These are phyloP conservation scores for Amblyraja radiata DNA, from an alignment of 2,797 vertebrate genomes.

Conservation along the genomic window DNA sequence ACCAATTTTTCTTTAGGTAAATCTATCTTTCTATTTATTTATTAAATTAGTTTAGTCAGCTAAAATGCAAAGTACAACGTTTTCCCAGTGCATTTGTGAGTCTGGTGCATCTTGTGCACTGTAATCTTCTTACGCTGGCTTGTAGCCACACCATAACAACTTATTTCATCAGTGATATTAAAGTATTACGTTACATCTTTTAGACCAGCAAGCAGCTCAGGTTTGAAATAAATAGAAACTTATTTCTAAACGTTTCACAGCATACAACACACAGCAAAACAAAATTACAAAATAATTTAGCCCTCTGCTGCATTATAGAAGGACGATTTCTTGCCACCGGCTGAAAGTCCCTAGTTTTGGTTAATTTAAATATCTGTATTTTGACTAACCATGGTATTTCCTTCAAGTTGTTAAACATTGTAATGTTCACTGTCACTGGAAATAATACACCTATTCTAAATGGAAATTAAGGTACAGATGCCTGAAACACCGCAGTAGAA, in stretches of 20 bases:
- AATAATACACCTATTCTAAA: background rate
- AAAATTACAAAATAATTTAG: background rate
- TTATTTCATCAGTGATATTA: background rate
- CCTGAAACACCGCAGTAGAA: background rate
- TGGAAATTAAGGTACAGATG: background rate
- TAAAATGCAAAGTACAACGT: constrained; percentile 8
- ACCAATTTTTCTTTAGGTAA: constrained; percentile 4
- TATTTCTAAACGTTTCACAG: background rate
- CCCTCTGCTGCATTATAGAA: background rate
- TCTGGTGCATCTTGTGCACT: background rate
- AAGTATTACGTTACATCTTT: background rate
- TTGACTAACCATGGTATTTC: background rate
- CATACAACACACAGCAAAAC: background rate
- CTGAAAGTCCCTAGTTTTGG: background rate
- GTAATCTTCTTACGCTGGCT: background rate
- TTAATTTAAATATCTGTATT: background rate
- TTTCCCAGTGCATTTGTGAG: background rate
- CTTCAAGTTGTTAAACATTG: background rate
- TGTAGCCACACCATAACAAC: background rate
- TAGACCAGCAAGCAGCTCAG: background rate
- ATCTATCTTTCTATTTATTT: background rate
- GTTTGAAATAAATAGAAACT: background rate
- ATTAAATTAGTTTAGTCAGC: constrained; percentile 35
- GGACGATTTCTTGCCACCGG: background rate
- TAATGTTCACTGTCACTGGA: background rate